Evolutionary conservation across 1,140 invertebrate species (phyloP).

Genomic region (Protaetia brevitarsis): DNA sequence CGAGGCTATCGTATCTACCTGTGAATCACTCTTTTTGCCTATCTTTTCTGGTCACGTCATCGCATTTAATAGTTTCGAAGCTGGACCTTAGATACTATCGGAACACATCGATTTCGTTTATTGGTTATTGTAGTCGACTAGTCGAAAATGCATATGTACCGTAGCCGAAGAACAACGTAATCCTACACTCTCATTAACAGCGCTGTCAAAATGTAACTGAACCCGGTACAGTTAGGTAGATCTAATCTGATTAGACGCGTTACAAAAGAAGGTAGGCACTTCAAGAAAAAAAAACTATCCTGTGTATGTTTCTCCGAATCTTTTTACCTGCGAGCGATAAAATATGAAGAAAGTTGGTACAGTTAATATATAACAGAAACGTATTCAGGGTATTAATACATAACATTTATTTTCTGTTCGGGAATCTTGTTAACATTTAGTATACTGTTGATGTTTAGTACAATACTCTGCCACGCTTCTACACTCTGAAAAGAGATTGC

Average conservation of each 20-base stretch:
- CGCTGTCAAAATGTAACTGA: neutral
- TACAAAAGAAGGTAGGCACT: neutral
- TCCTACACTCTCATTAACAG: neutral
- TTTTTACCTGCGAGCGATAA: too few relatives aligned
- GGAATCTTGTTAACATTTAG: too few relatives aligned
- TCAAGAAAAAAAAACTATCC: neutral
- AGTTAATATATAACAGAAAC: too few relatives aligned
- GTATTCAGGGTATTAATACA: too few relatives aligned
- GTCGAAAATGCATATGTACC: neutral
- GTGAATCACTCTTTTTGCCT: neutral
- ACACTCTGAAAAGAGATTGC: too few relatives aligned
- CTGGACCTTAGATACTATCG: neutral
- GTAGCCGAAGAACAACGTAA: neutral
- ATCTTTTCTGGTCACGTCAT: neutral
- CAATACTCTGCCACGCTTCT: too few relatives aligned
- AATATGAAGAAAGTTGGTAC: too few relatives aligned
- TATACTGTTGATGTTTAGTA: too few relatives aligned
- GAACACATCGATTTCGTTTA: neutral
- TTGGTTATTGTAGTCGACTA: neutral
- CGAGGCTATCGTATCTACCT: too few relatives aligned
- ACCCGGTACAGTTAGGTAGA: neutral
- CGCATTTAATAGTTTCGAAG: neutral
- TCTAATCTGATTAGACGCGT: neutral
- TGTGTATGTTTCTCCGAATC: neutral
- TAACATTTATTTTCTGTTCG: too few relatives aligned